A percentile compares a stretch with the other conserved stretches of the same genome.
These are phyloP conservation scores for Stercorarius parasiticus DNA, from an alignment of 2,113 vertebrate species.

Conservation along the genomic window DNA sequence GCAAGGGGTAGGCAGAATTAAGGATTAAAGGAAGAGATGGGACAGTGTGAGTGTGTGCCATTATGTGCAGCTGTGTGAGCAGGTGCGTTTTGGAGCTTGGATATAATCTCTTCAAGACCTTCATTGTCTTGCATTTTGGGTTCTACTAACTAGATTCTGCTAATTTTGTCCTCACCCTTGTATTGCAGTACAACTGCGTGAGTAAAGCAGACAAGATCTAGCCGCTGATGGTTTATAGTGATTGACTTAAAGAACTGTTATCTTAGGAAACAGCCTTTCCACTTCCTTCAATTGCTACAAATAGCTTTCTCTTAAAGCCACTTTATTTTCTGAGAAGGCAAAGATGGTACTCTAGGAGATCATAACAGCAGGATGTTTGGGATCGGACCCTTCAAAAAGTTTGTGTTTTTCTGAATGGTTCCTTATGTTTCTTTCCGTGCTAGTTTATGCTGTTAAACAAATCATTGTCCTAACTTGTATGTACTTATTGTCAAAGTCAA, in stretches of 20 bases:
- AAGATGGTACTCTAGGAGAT: not conserved
- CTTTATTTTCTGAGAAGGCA: not conserved
- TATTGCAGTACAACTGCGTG: not conserved
- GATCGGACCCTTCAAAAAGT: not conserved
- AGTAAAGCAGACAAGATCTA: not conserved
- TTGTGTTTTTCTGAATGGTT: not conserved
- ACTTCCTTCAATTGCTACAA: not conserved
- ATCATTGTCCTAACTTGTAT: not conserved
- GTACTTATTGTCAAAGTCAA: not conserved
- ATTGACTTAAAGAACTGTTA: not conserved
- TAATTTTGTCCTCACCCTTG: not conserved
- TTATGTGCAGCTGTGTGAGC: not conserved
- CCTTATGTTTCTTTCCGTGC: not conserved
- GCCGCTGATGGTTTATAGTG: not conserved
- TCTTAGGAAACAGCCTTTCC: not conserved
- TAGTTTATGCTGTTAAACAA: not conserved
- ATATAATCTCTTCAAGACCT: not conserved
- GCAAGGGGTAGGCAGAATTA: not conserved
- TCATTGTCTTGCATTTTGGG: not conserved
- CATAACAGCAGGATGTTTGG: not conserved
- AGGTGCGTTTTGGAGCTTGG: not conserved
- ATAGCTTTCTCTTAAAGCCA: not conserved
- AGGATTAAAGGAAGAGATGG: not conserved
- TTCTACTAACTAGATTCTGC: not conserved
- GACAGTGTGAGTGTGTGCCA: not conserved